These are phyloP conservation scores for Salvelinus sp. DNA, from an alignment of 2,113 vertebrate species.

Conservation along the genomic window DNA sequence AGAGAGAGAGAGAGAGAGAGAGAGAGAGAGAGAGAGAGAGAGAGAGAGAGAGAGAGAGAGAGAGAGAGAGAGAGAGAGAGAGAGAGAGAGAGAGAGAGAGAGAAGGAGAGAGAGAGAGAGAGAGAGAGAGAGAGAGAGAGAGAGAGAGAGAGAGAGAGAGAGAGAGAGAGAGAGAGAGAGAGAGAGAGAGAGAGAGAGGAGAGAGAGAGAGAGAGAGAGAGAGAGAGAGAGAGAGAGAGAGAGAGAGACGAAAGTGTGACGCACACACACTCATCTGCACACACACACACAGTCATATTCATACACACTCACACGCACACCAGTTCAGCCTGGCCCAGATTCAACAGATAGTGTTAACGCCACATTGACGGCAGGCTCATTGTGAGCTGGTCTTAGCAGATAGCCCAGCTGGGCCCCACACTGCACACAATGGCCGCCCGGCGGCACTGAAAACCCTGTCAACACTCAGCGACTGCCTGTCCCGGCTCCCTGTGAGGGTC, in stretches of 20 bases:
- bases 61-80: no score
- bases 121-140: no score
- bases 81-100: no score
- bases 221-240: neutral
- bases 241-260: neutral
- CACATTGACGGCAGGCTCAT: slow-evolving; percentile 72
- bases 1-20: no score
- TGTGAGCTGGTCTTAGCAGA: slow-evolving; percentile 72
- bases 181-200: no score
- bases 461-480: slow-evolving; percentile 51
- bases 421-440: slow-evolving; percentile 59
- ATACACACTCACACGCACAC: slow-evolving; percentile 26
- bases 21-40: no score
- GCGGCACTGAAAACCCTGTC: slow-evolving; percentile 56
- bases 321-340: slow-evolving; percentile 67
- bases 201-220: no score
- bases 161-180: no score
- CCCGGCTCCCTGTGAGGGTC: slow-evolving; percentile 55
- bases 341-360: slow-evolving; percentile 63
- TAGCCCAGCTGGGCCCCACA: slow-evolving; percentile 73
- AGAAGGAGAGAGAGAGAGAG: no score
- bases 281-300: slow-evolving; percentile 14
- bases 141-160: no score
- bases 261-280: slow-evolving; percentile 37
- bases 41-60: no score